Conservation (phyloP, 2,113 vertebrate species). For the Myrmecobius fasciatus region DNA sequence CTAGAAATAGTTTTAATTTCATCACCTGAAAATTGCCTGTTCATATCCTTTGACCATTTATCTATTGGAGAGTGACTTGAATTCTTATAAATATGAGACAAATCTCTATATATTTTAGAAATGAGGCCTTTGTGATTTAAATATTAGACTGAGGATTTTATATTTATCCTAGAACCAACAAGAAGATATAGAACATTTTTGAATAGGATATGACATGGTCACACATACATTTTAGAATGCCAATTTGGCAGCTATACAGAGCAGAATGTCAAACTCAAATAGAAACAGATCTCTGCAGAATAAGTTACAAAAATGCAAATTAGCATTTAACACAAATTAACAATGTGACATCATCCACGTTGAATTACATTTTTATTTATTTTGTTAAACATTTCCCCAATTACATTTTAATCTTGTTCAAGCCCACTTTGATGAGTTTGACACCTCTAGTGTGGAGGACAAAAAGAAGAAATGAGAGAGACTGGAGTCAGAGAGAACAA, state of each 20-base stretch:
- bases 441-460: too few relatives aligned
- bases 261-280: background rate
- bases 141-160: background rate
- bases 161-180: background rate
- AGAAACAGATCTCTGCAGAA: background rate
- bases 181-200: background rate
- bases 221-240: background rate
- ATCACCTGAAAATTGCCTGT: too few relatives aligned
- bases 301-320: background rate
- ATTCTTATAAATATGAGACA: too few relatives aligned
- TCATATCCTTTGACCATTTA: too few relatives aligned
- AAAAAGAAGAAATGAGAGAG: too few relatives aligned
- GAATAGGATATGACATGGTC: background rate
- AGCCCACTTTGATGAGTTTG: background rate
- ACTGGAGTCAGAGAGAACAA: too few relatives aligned
- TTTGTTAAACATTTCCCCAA: background rate
- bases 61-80: too few relatives aligned
- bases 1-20: too few relatives aligned
- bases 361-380: background rate
- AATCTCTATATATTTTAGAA: too few relatives aligned
- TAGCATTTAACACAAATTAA: background rate
- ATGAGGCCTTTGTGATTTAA: too few relatives aligned
- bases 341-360: background rate
- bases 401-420: background rate
- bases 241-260: background rate